Conservation (phyloP, 2,113 vertebrate genomes). For the Otus sunia region DNA sequence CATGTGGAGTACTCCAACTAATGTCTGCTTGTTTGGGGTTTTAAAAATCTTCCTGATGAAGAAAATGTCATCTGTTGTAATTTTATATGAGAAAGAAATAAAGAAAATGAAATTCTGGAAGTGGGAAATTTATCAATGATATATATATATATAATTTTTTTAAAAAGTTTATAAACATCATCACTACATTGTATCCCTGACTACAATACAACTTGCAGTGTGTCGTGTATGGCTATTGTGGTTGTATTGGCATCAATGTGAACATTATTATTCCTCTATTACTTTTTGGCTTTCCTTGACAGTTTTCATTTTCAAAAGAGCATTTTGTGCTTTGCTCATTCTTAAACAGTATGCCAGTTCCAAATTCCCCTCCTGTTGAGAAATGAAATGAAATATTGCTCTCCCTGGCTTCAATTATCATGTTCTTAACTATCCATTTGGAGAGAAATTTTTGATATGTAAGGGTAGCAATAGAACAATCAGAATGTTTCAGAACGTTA, state of each 20-base stretch:
- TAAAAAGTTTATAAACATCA: background rate
- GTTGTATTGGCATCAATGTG: background rate
- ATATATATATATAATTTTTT: background rate
- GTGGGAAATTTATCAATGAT: background rate
- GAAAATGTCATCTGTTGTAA: background rate
- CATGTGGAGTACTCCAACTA: background rate
- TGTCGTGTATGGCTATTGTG: background rate
- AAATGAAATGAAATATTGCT: background rate
- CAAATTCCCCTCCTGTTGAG: background rate
- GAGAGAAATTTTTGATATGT: background rate
- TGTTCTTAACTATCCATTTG: background rate
- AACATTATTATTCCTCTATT: background rate
- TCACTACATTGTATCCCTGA: background rate
- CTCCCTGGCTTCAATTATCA: background rate
- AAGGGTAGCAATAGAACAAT: background rate
- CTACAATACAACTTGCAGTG: background rate
- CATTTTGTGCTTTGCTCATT: background rate
- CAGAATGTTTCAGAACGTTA: background rate
- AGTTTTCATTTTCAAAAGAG: background rate
- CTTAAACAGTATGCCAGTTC: background rate
- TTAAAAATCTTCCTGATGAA: background rate
- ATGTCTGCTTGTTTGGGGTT: background rate
- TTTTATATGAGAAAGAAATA: background rate
- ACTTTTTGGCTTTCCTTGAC: background rate
- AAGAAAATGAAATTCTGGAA: background rate